Conservation (phyloP, 2,888 invertebrate species). For the Aphrophora alni region DNA sequence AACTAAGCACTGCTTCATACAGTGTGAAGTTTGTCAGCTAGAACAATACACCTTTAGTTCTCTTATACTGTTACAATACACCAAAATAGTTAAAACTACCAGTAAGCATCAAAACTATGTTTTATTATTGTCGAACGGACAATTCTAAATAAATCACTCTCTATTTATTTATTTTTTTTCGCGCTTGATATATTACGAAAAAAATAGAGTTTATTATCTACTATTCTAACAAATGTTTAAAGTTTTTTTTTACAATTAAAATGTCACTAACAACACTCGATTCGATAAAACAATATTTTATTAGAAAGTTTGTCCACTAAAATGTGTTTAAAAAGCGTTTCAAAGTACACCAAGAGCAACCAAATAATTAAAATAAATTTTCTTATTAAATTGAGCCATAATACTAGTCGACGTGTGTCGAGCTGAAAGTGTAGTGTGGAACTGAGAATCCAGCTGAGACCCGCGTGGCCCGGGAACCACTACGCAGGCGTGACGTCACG, state of each 20-base stretch:
- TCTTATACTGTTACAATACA: not conserved
- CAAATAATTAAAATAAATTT: not conserved
- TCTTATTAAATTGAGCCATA: not conserved
- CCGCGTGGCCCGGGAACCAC: conserved; percentile 9
- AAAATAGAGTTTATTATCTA: not conserved
- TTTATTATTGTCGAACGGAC: not conserved
- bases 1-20: conserved; percentile 36
- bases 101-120: not conserved
- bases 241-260: not conserved
- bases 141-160: not conserved
- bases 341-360: not conserved
- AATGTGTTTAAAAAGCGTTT: not conserved
- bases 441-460: conserved; percentile 1
- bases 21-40: conserved; percentile 18
- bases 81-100: not conserved
- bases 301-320: not conserved
- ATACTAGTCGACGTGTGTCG: not conserved
- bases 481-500: not conserved
- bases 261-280: not conserved
- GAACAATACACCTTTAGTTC: no score
- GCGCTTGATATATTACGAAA: no score
- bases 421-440: not conserved
- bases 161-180: no score
- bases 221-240: not conserved
- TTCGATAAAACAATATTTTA: not conserved